Evolutionary conservation across 2,113 vertebrate species (phyloP).

Genomic region (Antechinus stuartii): DNA sequence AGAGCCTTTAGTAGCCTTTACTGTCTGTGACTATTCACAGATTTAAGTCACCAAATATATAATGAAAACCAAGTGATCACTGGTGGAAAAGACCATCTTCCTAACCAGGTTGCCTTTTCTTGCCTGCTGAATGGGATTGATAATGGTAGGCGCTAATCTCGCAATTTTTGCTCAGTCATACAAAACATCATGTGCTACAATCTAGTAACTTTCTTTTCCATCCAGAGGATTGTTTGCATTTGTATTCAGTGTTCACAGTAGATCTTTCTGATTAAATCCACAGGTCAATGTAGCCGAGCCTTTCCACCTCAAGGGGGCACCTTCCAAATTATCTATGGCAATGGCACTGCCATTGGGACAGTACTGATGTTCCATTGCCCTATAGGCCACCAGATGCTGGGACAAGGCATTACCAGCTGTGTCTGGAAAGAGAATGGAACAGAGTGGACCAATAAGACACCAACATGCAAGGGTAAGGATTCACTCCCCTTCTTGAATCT

Average conservation of each 20-base stretch:
- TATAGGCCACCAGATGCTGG: slow-evolving; percentile 86
- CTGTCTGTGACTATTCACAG: not conserved
- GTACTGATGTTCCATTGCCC: slow-evolving; percentile 90
- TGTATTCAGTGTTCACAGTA: not conserved
- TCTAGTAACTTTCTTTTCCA: not conserved
- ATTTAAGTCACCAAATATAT: not conserved
- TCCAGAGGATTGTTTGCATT: not conserved
- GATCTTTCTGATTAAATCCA: slow-evolving; percentile 16
- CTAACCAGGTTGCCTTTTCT: not conserved
- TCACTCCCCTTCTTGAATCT: not conserved
- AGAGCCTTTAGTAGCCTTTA: not conserved
- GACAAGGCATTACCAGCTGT: slow-evolving; percentile 84
- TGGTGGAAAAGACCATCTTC: not conserved
- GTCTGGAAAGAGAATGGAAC: slow-evolving; percentile 85
- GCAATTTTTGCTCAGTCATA: not conserved
- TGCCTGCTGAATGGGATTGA: not conserved
- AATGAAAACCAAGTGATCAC: not conserved
- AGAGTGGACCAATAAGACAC: slow-evolving; percentile 87
- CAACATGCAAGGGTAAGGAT: slow-evolving; percentile 90
- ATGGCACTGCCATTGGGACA: slow-evolving; percentile 89
- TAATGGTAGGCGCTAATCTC: not conserved
- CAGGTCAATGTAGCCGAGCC: slow-evolving; percentile 86
- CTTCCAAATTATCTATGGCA: slow-evolving; percentile 86
- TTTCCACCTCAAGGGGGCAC: slow-evolving; percentile 85
- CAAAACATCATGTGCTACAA: not conserved